Conservation (phyloP, 1,140 invertebrate species). For the Brachionus paranguensis region DNA sequence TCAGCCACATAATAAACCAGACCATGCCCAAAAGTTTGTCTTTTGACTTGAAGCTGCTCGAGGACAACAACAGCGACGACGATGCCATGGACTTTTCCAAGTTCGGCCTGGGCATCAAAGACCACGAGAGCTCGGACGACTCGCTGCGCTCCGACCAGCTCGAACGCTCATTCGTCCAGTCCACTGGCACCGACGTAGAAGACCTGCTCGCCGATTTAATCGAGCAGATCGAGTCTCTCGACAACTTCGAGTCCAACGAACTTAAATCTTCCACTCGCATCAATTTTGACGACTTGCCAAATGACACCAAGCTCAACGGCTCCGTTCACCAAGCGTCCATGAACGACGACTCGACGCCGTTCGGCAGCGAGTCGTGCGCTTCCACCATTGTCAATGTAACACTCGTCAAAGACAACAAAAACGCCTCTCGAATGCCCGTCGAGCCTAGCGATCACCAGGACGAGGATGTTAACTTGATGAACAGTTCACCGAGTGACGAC, state of each 20-base stretch:
- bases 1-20: background rate
- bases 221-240: background rate
- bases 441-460: background rate
- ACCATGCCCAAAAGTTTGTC: slow-evolving; percentile 9
- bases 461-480: background rate
- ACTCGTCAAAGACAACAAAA: background rate
- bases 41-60: slow-evolving; percentile 8
- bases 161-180: background rate
- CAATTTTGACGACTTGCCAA: background rate
- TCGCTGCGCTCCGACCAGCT: background rate
- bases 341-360: slow-evolving; percentile 11
- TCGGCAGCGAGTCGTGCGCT: background rate
- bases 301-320: background rate
- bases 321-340: background rate
- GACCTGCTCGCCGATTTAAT: background rate
- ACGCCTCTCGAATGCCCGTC: too few relatives aligned
- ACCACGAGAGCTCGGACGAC: slow-evolving; percentile 28
- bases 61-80: background rate
- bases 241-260: background rate
- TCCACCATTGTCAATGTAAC: slow-evolving; percentile 10
- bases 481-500: background rate
- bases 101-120: slow-evolving; percentile 32
- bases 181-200: background rate
- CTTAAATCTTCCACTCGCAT: background rate
- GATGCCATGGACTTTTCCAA: slow-evolving; percentile 35